Evolutionary conservation across 2,797 vertebrate genomes (phyloP).

Genomic region (Lacerta bilineata): DNA sequence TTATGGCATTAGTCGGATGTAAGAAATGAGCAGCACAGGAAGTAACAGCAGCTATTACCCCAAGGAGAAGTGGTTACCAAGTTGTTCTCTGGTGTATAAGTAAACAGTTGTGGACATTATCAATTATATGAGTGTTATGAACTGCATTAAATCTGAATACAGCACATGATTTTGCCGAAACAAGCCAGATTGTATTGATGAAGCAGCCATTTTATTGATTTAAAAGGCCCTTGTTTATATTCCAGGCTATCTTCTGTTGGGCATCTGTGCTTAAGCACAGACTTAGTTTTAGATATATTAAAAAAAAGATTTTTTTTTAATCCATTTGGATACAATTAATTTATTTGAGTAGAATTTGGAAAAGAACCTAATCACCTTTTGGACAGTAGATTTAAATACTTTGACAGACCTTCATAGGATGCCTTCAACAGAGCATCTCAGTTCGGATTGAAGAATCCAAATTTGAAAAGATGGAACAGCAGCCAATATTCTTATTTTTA

Average conservation of each 20-base stretch:
- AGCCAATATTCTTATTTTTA: neutral
- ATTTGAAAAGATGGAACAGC: neutral
- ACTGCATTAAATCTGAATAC: neutral
- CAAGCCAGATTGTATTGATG: neutral
- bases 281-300: neutral
- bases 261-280: neutral
- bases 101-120: neutral
- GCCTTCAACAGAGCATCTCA: neutral
- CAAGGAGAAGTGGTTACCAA: neutral
- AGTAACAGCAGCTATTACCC: neutral
- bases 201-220: neutral
- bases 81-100: neutral
- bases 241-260: neutral
- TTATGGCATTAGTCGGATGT: neutral
- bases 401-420: neutral
- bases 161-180: neutral
- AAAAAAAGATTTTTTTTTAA: neutral
- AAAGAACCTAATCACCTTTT: neutral
- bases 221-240: neutral
- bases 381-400: neutral
- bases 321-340: conserved; percentile 19
- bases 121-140: neutral
- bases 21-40: neutral
- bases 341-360: conserved; percentile 9
- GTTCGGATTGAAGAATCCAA: neutral